Evolutionary conservation across 2,888 invertebrate genomes (phyloP).

Genomic region (Tortricodes alternella): DNA sequence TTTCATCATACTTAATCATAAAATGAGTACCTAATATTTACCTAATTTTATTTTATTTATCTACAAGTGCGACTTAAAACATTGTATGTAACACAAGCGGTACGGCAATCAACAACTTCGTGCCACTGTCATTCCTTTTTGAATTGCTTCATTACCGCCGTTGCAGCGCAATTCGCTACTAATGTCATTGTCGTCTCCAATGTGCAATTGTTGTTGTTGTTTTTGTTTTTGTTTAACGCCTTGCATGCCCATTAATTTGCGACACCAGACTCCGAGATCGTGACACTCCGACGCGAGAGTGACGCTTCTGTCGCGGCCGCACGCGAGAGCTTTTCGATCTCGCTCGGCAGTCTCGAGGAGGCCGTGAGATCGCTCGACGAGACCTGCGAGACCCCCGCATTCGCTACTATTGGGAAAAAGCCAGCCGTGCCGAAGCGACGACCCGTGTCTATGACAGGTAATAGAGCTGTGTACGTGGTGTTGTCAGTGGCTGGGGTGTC

Average conservation of each 20-base stretch:
- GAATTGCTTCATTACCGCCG: too few relatives aligned
- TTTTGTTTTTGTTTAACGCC: slow-evolving; percentile 34
- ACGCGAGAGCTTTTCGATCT: slow-evolving; percentile 75
- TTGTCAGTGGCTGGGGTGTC: too few relatives aligned
- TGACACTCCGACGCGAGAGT: slow-evolving; percentile 78
- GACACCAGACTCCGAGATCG: slow-evolving; percentile 74
- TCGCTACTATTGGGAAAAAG: slow-evolving; percentile 76
- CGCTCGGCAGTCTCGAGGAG: slow-evolving; percentile 74
- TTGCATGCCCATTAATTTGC: slow-evolving; percentile 42
- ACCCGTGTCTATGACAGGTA: slow-evolving; percentile 85
- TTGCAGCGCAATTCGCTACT: too few relatives aligned
- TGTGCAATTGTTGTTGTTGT: neutral
- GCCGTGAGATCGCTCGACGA: slow-evolving; percentile 73
- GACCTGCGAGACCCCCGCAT: slow-evolving; percentile 64
- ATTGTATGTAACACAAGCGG: too few relatives aligned
- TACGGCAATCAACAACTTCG: too few relatives aligned
- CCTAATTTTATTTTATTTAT: too few relatives aligned
- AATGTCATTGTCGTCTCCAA: too few relatives aligned
- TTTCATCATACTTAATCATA: too few relatives aligned
- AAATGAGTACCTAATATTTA: too few relatives aligned
- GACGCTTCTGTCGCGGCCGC: slow-evolving; percentile 73
- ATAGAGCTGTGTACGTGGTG: too few relatives aligned
- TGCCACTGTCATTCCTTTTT: too few relatives aligned
- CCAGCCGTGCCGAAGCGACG: slow-evolving; percentile 80
- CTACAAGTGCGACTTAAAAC: too few relatives aligned